Evolutionary conservation across 2,888 invertebrate genomes (phyloP).

Genomic region (Xestobium rufovillosum): DNA sequence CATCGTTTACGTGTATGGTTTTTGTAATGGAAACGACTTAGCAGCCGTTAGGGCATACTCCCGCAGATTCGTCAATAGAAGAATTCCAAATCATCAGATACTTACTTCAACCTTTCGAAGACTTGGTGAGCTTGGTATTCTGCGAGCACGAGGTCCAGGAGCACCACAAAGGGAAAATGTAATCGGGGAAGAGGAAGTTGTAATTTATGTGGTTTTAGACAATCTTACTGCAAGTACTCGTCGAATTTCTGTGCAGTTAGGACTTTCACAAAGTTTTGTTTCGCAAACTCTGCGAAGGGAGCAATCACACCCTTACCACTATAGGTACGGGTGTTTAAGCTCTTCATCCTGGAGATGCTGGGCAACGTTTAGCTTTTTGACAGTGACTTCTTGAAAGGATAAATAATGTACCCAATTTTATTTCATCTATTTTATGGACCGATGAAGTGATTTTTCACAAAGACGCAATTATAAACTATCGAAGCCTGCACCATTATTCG

Average conservation of each 20-base stretch:
- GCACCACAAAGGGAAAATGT: background rate
- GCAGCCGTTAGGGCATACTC: background rate
- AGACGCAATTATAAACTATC: background rate
- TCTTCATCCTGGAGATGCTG: constrained; percentile 2
- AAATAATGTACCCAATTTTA: background rate
- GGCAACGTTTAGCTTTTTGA: background rate
- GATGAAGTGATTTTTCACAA: background rate
- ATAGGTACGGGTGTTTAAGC: constrained; percentile 2
- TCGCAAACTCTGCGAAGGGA: background rate
- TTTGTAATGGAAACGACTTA: constrained; percentile 1
- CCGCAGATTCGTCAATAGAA: no score
- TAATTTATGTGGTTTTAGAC: constrained; percentile 1
- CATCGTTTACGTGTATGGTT: constrained; percentile 2
- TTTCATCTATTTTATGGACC: constrained; percentile 1
- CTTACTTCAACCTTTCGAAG: background rate
- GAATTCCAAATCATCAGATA: background rate
- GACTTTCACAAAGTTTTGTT: constrained; percentile 1
- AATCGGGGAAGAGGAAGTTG: background rate
- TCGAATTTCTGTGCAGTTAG: constrained; percentile 2
- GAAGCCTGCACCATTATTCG: constrained; percentile 12
- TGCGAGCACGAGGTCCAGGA: background rate
- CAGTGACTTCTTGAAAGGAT: background rate
- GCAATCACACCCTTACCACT: no score
- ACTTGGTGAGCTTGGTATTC: constrained; percentile 1
- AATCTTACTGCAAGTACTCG: constrained; percentile 1